Percentiles rank a stretch among this genome's conserved stretches.
phyloP scores from a whole-genome alignment of 1,140 invertebrate genomes.

The Drosophila rhopaloa region DNA sequence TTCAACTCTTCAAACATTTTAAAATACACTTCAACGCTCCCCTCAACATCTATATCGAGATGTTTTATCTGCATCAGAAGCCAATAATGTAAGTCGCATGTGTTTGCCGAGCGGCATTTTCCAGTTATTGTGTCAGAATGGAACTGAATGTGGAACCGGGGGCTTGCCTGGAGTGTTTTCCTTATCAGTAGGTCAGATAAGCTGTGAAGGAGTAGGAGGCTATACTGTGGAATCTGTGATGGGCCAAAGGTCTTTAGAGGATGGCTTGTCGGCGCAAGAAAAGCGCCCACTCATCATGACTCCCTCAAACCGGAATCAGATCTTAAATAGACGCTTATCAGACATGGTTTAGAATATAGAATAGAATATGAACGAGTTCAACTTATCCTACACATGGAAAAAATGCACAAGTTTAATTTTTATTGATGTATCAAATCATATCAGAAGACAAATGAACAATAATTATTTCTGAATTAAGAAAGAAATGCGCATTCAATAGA shows the following conservation, averaged over 20 bases:
- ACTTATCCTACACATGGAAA: not conserved
- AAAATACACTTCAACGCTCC: not conserved
- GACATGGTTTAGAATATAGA: not conserved
- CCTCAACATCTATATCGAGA: constrained; percentile 14
- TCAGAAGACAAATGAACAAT: too few species aligned
- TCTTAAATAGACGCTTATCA: constrained; percentile 22
- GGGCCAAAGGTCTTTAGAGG: constrained; percentile 10
- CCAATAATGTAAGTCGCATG: constrained; percentile 24
- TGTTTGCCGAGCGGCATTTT: constrained; percentile 6
- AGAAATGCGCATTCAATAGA: too few species aligned
- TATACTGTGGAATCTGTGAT: constrained; percentile 13
- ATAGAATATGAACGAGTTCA: not conserved
- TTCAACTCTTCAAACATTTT: not conserved
- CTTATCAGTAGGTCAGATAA: constrained; percentile 35
- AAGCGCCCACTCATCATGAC: constrained; percentile 17
- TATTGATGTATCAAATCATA: too few species aligned
- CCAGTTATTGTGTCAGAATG: constrained; percentile 4
- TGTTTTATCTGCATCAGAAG: constrained; percentile 38
- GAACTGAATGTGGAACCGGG: not conserved
- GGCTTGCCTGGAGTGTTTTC: constrained; percentile 34
- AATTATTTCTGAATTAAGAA: too few species aligned
- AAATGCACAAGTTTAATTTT: too few species aligned
- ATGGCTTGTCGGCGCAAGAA: constrained; percentile 30
- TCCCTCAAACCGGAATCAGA: not conserved
- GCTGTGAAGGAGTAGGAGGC: not conserved